These are phyloP conservation scores for Melinaea marsaeus DNA, from an alignment of 2,888 invertebrate genomes.

Conservation along the genomic window DNA sequence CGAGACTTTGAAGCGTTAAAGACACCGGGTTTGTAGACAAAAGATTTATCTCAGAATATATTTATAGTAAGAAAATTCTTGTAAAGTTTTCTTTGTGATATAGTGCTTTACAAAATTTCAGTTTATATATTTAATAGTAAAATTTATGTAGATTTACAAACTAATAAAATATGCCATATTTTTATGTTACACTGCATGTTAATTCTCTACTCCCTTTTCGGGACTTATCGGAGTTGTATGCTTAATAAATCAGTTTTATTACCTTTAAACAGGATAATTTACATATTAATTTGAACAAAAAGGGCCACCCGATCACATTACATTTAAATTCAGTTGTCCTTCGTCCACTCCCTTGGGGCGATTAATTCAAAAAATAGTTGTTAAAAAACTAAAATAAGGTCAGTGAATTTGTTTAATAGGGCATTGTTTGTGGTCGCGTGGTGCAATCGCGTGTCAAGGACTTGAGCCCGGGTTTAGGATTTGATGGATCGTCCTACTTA, in stretches of 20 bases:
- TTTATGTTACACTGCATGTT: too few species aligned
- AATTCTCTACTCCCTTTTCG: too few species aligned
- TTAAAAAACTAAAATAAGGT: background rate
- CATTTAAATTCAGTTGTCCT: too few species aligned
- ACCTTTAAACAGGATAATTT: too few species aligned
- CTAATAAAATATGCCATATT: too few species aligned
- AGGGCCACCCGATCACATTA: too few species aligned
- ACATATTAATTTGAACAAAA: too few species aligned
- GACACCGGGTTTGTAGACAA: background rate
- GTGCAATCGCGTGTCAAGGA: background rate
- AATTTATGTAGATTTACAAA: too few species aligned
- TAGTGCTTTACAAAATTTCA: background rate
- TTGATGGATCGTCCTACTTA: constrained; percentile 4
- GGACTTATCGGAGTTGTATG: too few species aligned
- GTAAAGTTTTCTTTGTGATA: background rate
- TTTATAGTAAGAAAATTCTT: background rate
- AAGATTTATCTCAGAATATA: constrained; percentile 1
- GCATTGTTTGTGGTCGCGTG: constrained; percentile 1
- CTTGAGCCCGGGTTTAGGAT: background rate
- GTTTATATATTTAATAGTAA: too few species aligned
- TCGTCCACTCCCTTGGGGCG: too few species aligned
- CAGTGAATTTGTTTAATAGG: background rate
- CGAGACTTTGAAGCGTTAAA: background rate
- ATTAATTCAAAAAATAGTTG: background rate
- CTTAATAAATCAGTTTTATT: too few species aligned